Conservation (phyloP, 35 echinoderm and acorn worm genomes). For the Eucidaris tribuloides region DNA sequence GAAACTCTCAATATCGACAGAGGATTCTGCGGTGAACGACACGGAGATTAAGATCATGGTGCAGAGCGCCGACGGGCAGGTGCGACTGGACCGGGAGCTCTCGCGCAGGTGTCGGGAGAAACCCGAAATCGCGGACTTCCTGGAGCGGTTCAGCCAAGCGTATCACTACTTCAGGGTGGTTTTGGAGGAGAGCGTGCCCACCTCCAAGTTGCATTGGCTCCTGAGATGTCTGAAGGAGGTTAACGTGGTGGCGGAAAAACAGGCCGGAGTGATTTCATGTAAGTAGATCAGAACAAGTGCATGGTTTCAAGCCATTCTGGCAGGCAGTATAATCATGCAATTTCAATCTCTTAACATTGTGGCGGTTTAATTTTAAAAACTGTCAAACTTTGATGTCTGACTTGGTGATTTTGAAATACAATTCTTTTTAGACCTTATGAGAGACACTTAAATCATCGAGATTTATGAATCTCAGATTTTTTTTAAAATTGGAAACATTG, state of each 20-base stretch:
- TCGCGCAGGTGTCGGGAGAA: background rate
- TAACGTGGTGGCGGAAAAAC: constrained; percentile 31
- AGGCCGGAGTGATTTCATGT: constrained; percentile 54
- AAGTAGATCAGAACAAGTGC: constrained; percentile 31
- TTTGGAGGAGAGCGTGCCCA: constrained; percentile 39
- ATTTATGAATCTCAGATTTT: too few relatives aligned
- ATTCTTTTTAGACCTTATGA: too few relatives aligned
- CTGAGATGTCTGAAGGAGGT: constrained; percentile 46
- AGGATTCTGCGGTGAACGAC: background rate
- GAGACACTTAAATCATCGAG: too few relatives aligned
- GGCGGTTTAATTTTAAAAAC: background rate
- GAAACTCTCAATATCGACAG: background rate
- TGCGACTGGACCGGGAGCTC: constrained; percentile 15
- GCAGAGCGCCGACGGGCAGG: background rate
- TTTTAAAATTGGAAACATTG: too few relatives aligned
- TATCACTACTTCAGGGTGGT: constrained; percentile 49
- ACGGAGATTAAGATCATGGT: constrained; percentile 15
- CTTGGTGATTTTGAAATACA: background rate
- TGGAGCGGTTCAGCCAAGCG: constrained; percentile 39
- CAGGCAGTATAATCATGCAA: background rate
- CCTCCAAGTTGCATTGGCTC: constrained; percentile 55
- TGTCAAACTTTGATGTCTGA: background rate
- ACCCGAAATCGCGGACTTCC: constrained; percentile 6
- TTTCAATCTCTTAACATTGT: background rate
- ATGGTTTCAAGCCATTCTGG: constrained; percentile 36